These are phyloP conservation scores for Dermochelys coriacea DNA, from an alignment of 2,797 vertebrate species.

Conservation along the genomic window DNA sequence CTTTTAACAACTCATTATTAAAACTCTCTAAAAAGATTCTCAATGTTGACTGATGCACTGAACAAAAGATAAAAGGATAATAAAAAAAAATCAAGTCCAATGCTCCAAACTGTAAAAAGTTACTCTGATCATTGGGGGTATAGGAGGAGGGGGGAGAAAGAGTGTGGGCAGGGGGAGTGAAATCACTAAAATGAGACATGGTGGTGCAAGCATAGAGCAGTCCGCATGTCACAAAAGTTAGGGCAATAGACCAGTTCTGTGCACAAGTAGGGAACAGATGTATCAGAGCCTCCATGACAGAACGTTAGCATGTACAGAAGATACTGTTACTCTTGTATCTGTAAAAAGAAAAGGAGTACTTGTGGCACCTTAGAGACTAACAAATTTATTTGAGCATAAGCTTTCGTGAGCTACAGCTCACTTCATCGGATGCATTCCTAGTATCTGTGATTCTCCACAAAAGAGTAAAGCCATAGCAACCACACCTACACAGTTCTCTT, in stretches of 20 bases:
- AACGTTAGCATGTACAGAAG: background rate
- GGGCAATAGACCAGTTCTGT: background rate
- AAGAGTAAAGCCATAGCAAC: fast-evolving
- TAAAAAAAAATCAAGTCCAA: background rate
- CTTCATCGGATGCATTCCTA: too few relatives aligned
- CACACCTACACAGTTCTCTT: too few relatives aligned
- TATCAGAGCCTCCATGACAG: background rate
- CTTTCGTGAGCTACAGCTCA: too few relatives aligned
- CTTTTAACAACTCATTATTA: slow-evolving; percentile 64
- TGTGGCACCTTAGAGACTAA: too few relatives aligned
- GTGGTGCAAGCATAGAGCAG: background rate
- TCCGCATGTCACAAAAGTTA: background rate
- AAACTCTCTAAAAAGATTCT: slow-evolving; percentile 34
- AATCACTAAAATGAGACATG: background rate
- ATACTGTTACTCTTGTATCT: background rate
- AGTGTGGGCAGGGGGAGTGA: background rate
- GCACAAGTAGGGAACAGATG: slow-evolving; percentile 68
- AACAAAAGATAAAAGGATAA: background rate
- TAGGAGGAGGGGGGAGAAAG: too few relatives aligned
- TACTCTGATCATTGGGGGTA: background rate
- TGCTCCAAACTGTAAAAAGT: background rate
- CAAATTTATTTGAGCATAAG: too few relatives aligned
- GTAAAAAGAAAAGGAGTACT: too few relatives aligned
- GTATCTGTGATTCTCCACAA: background rate
- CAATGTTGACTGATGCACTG: background rate